phyloP scores from a whole-genome alignment of 1,140 invertebrate species.

The Drosophila sucinea region DNA sequence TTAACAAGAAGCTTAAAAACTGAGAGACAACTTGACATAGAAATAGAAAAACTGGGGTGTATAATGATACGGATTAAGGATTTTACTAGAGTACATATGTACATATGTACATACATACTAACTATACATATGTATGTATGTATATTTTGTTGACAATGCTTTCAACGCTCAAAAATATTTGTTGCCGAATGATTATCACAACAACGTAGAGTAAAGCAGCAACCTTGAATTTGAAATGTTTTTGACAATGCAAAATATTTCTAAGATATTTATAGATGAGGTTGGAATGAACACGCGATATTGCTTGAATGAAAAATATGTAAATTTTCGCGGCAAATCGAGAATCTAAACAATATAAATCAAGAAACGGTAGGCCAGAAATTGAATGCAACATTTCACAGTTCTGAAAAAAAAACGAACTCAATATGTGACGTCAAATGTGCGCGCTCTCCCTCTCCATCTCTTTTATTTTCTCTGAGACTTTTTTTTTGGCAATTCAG shows the following conservation, averaged over 20 bases:
- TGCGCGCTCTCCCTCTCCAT: background rate
- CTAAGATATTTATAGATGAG: constrained; percentile 8
- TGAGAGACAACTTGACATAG: background rate
- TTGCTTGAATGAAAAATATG: background rate
- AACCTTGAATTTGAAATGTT: constrained; percentile 47
- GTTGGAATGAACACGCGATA: constrained; percentile 6
- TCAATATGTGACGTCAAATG: constrained; percentile 21
- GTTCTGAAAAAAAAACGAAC: constrained; percentile 3
- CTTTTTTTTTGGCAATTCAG: no score
- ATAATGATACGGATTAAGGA: background rate
- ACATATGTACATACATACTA: background rate
- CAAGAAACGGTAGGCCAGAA: background rate
- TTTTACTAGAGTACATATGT: background rate
- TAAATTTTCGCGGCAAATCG: background rate
- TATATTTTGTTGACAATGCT: background rate
- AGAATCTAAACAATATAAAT: background rate
- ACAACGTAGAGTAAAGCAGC: background rate
- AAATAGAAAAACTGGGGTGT: background rate
- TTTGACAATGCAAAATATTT: constrained; percentile 13
- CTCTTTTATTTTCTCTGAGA: background rate
- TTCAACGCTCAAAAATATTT: background rate
- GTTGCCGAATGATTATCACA: constrained; percentile 5
- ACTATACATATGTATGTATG: background rate
- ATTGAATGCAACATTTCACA: constrained; percentile 10
- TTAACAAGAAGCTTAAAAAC: background rate